phyloP scores from a whole-genome alignment of 2,113 vertebrate genomes.

The Corvus cornix region DNA sequence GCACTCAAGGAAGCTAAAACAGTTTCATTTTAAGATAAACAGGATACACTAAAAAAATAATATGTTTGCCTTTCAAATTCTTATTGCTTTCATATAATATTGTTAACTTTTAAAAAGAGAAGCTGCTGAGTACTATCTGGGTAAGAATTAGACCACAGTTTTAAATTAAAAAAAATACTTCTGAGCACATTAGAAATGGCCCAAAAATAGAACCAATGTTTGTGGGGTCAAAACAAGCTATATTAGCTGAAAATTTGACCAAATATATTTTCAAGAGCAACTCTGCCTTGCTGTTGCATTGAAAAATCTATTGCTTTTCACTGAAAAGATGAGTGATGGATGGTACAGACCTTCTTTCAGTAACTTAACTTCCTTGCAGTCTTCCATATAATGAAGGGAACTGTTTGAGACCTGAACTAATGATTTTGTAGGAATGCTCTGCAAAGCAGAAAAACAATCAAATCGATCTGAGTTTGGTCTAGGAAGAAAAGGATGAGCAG shows the following conservation, averaged over 20 bases:
- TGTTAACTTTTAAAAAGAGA: neutral
- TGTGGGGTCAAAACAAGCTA: neutral
- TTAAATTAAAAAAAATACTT: neutral
- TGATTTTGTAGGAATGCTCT: neutral
- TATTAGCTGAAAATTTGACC: neutral
- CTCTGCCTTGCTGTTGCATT: neutral
- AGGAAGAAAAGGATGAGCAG: neutral
- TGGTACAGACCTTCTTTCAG: neutral
- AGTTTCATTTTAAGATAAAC: neutral
- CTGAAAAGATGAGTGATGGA: neutral
- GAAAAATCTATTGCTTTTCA: neutral
- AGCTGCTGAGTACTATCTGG: neutral
- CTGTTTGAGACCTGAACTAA: neutral
- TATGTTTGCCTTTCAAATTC: neutral
- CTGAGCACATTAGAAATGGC: neutral
- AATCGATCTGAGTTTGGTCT: neutral
- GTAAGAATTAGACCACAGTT: neutral
- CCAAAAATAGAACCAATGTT: neutral
- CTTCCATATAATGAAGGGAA: neutral
- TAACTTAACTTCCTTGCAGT: neutral
- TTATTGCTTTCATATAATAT: neutral
- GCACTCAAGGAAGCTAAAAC: neutral
- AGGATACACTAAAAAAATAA: neutral
- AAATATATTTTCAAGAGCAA: neutral
- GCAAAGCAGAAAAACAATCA: neutral